Conservation (phyloP, 2,888 invertebrate species). For the Volucella inanis region DNA sequence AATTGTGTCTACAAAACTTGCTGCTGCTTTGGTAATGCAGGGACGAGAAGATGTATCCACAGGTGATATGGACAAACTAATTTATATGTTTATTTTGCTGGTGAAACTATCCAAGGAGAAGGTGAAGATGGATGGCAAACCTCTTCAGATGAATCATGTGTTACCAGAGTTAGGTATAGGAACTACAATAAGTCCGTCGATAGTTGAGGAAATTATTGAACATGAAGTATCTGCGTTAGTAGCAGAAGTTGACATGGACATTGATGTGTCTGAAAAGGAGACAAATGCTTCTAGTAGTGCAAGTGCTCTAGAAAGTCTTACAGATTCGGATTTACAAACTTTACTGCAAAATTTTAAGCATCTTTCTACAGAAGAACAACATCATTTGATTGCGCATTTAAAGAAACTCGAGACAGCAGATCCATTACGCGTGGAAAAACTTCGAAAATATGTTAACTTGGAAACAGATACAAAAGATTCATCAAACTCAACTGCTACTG, state of each 20-base stretch:
- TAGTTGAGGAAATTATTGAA: constrained; percentile 77
- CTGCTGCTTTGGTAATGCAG: constrained; percentile 90
- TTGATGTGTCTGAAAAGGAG: constrained; percentile 76
- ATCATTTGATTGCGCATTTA: constrained; percentile 90
- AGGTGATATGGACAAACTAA: constrained; percentile 90
- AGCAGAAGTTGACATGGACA: constrained; percentile 78
- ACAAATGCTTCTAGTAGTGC: constrained; percentile 77
- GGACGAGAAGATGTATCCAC: constrained; percentile 92
- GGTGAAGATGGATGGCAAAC: constrained; percentile 74
- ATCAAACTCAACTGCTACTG: constrained; percentile 30
- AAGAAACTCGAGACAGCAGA: constrained; percentile 91
- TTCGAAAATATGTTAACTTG: constrained; percentile 90
- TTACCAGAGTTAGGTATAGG: constrained; percentile 77
- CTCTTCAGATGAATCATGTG: constrained; percentile 76
- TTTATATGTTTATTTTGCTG: constrained; percentile 90
- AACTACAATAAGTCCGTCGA: constrained; percentile 75
- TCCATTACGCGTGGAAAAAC: constrained; percentile 89
- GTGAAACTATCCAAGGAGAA: constrained; percentile 85
- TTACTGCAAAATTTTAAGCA: constrained; percentile 92
- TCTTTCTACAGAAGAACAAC: constrained; percentile 91
- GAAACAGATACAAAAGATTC: constrained; percentile 68
- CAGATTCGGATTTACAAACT: constrained; percentile 91
- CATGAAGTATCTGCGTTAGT: constrained; percentile 78
- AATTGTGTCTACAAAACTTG: constrained; percentile 91
- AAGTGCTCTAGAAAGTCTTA: constrained; percentile 88